Base-by-base conservation (phyloP, 2,797 vertebrate genomes). In the Phalanger gymnotis region DNA sequence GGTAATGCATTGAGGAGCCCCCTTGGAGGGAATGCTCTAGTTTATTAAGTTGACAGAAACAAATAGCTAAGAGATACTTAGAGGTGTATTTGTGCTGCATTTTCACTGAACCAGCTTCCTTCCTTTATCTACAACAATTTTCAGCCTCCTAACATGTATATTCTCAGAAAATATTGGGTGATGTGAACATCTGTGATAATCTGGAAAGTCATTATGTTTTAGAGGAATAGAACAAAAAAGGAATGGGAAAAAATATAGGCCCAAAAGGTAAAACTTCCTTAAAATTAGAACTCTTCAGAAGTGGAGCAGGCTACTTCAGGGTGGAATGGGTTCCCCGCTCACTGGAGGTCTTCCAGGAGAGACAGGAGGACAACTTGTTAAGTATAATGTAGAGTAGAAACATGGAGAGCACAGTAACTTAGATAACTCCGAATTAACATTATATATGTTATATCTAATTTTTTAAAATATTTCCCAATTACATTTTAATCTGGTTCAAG, bases 31-130 rank as follows among this genome's bases (percentile, higher is more conserved):
- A 92, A 58, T 87, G 25, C 22, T 81, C 1, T 12, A 56, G 61
- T 51, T 53, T 31, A 94, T 96, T 96, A 94, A 54, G 1, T 55
- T 95, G 34, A 89, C 54, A 30, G 34, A 54, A 90, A 92, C 95
- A 91, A 47, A 92, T 22, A 0, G 73, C 90, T n/a, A 51, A 92
- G 6, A 89, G 93, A 13, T 93, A 93, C 27, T 14, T 89, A n/a
- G 1, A n/a, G 58, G 30, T 7, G 89, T 94, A 28, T 91, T 93
- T 94, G 34, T 51, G 40, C 22, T 87, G 22, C 25, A 27, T 87
- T 87, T 87, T 87, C 73, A 87, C 73, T 12, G 22, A 87, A 87
- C 40, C 25, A 87, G 40, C 40, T 87, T 87, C 10, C 22, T 27
- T 9, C 22, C 61, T 40, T 5, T 34, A 73, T 73, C 61, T 5